Percentiles rank a stretch among this genome's conserved stretches.
These are phyloP conservation scores for Microtus montanus DNA, from an alignment of 2,113 vertebrate genomes.

Conservation along the genomic window DNA sequence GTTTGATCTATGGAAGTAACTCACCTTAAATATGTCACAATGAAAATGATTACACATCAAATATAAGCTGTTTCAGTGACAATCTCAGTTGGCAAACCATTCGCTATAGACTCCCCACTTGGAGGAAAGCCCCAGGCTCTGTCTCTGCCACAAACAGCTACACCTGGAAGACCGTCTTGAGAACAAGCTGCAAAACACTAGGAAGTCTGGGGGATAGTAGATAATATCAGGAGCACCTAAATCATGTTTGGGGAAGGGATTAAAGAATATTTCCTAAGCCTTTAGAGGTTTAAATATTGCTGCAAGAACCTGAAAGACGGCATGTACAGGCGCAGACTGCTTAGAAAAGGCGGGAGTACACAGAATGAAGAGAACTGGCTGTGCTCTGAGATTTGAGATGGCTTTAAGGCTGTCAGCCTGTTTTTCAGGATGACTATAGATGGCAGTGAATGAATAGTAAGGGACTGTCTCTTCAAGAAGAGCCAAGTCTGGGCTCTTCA, in stretches of 20 bases:
- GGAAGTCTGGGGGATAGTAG: slow-evolving; percentile 48
- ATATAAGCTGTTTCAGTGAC: background rate
- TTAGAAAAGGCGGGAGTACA: slow-evolving; percentile 39
- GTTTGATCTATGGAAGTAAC: slow-evolving; percentile 61
- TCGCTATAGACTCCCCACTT: slow-evolving; percentile 45
- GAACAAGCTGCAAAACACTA: background rate
- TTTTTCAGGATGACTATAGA: slow-evolving; percentile 13
- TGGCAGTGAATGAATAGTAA: background rate
- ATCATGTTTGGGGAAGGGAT: slow-evolving; percentile 60
- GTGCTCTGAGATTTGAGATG: slow-evolving; percentile 56
- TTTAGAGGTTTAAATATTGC: slow-evolving; percentile 57
- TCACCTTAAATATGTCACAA: slow-evolving; percentile 51
- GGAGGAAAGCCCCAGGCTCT: slow-evolving; percentile 54
- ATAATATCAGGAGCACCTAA: slow-evolving; percentile 60
- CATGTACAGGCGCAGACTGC: slow-evolving; percentile 43
- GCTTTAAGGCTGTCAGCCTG: slow-evolving; percentile 53
- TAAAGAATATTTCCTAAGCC: slow-evolving; percentile 61
- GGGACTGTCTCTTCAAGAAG: background rate
- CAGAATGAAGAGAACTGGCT: slow-evolving; percentile 39
- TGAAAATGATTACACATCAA: slow-evolving; percentile 47
- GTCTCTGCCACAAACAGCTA: slow-evolving; percentile 29
- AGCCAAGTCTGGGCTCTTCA: slow-evolving; percentile 43
- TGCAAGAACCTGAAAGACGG: slow-evolving; percentile 33
- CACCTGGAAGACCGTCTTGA: slow-evolving; percentile 52
- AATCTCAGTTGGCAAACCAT: background rate